Evolutionary conservation across 2,797 vertebrate genomes (phyloP).

Genomic region (Cirrhinus molitorella): DNA sequence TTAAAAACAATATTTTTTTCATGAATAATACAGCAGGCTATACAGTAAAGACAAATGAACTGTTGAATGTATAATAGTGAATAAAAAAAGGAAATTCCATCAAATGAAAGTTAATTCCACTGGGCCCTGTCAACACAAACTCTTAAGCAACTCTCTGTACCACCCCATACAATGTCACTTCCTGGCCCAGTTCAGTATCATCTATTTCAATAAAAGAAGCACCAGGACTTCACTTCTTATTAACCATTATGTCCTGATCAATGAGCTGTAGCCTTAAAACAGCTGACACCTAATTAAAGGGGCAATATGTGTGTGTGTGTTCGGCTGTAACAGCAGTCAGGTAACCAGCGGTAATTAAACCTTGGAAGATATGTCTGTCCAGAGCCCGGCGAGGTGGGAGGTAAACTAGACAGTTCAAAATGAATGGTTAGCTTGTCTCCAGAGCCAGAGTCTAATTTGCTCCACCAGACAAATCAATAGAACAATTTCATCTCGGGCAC

Average conservation of each 20-base stretch:
- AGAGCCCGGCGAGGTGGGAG: slow-evolving; percentile 63
- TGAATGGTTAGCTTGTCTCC: slow-evolving; percentile 68
- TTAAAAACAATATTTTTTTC: too few relatives aligned
- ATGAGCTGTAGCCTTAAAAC: slow-evolving; percentile 79
- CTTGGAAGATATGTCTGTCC: slow-evolving; percentile 75
- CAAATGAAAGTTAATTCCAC: background rate
- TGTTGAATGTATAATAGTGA: background rate
- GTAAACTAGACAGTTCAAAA: slow-evolving; percentile 63
- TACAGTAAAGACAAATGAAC: background rate
- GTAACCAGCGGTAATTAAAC: slow-evolving; percentile 80
- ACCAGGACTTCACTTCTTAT: slow-evolving; percentile 76
- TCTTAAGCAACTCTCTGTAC: background rate
- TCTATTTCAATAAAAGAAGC: slow-evolving; percentile 69
- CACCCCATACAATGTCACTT: slow-evolving; percentile 46
- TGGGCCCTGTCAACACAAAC: slow-evolving; percentile 12
- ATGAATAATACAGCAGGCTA: background rate
- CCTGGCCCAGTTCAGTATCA: slow-evolving; percentile 53
- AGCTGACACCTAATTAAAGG: slow-evolving; percentile 81
- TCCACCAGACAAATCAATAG: slow-evolving; percentile 78
- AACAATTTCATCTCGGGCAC: slow-evolving; percentile 77
- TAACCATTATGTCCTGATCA: slow-evolving; percentile 81
- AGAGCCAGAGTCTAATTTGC: slow-evolving; percentile 77
- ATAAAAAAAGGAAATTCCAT: slow-evolving; percentile 48
- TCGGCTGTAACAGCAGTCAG: slow-evolving; percentile 70
- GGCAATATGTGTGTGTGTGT: slow-evolving; percentile 62